Evolutionary conservation across 2,888 invertebrate species (phyloP), one percentile per base, ranked within the genome.

Genomic region (Meghimatium bilineatum): DNA sequence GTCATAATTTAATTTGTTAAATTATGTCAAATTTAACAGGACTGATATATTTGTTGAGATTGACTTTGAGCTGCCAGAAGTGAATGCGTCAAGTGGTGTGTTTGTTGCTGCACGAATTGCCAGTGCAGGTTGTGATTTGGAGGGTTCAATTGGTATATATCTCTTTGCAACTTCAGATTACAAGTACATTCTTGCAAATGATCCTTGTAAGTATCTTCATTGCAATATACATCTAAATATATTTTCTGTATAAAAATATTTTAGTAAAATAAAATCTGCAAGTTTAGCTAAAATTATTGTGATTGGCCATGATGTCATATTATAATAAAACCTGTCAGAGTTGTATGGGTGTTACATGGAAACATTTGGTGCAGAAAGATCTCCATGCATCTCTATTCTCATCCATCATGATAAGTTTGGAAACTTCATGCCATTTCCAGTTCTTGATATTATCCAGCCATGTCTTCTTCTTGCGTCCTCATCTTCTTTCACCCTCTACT

Each of bases 101-200:
- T 92, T 91, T 86, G 79, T 93, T 23, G 93, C 92, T 6, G 90
- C 89, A 3, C 86, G 92, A 34, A 89, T 93, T 0, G 87, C 90
- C 84, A 83, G 89, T 49, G 91, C 91, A 10, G 93, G 93, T 14
- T 93, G 93, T 85, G 81, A 87, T 8, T 87, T 91, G 10, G 89
- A 88, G 79, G 72, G 77, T 23, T 89, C 93, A 12, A 86, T 87
- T 32, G 93, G 93, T 23, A 85, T 93, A 26, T 93, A 89, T 87
- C 90, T 92, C 86, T 91, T 89, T 80, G 74, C 92, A 14, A 90
- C 89, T 84, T 44, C 80, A 14, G 66, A 87, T 6, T 85, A 88
- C 26, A 86, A 74, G 23, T 90, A 86, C 60, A 78, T 85, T 8
- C 85, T 93, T 32, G 85, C 91, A n/a, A 88, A 88, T 67, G 91